Evolutionary conservation across 2,797 vertebrate genomes (phyloP).

Genomic region (Arnoldichthys spilopterus): DNA sequence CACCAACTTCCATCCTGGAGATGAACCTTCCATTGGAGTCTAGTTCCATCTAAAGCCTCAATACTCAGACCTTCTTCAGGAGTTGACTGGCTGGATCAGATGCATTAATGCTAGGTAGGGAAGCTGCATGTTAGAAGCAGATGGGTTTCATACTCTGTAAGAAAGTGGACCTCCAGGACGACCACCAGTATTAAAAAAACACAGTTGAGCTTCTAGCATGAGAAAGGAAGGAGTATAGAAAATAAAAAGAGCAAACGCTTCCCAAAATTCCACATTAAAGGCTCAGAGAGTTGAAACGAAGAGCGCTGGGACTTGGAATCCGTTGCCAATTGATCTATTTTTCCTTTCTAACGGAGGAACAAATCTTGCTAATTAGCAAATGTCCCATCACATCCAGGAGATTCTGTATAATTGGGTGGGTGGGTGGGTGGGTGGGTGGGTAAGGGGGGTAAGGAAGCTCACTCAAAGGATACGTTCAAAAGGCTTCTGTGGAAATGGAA

Average conservation of each 20-base stretch:
- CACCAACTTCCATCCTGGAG: neutral
- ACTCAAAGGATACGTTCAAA: conserved; percentile 25
- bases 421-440: neutral
- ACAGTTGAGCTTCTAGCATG: neutral
- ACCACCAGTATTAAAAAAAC: neutral
- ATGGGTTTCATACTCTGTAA: neutral
- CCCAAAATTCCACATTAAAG: neutral
- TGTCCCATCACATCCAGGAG: conserved; percentile 52
- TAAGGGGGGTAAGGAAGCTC: neutral
- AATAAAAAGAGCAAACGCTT: neutral
- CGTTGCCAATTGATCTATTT: conserved; percentile 37
- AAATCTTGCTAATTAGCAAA: conserved; percentile 58
- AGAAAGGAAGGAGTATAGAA: too few relatives aligned
- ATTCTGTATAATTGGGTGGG: conserved; percentile 27
- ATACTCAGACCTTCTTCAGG: neutral
- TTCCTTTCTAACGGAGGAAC: conserved; percentile 46
- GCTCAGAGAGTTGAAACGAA: neutral
- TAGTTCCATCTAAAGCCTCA: neutral
- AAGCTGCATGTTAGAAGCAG: neutral
- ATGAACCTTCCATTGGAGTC: neutral
- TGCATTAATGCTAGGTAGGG: too few relatives aligned
- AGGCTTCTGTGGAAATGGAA: neutral
- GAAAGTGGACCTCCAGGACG: neutral
- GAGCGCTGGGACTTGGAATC: neutral
- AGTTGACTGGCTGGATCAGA: neutral